These are phyloP conservation scores for Pyrocephalus nanus DNA, from an alignment of 2,797 vertebrate genomes.

Conservation along the genomic window DNA sequence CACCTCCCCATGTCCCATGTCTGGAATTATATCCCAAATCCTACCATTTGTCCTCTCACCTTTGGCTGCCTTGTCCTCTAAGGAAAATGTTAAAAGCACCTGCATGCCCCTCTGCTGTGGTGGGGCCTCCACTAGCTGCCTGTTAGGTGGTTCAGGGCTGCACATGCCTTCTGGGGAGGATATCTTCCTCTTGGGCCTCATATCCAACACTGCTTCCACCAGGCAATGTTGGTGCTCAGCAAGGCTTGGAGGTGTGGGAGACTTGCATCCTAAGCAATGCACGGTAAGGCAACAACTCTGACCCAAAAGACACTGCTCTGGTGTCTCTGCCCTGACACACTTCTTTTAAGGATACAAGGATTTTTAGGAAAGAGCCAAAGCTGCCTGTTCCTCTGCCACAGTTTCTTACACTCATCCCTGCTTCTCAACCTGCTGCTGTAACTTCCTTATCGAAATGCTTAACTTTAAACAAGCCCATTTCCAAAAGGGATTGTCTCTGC, in stretches of 20 bases:
- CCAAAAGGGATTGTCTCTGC: neutral
- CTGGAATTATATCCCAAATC: neutral
- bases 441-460: neutral
- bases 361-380: neutral
- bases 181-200: neutral
- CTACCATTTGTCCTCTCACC: neutral
- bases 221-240: neutral
- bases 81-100: neutral
- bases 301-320: neutral
- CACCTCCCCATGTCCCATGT: rapidly evolving
- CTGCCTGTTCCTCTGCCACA: neutral
- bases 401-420: neutral
- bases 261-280: neutral
- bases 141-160: neutral
- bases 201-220: neutral
- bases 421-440: neutral
- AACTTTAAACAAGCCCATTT: neutral
- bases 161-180: neutral
- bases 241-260: neutral
- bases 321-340: neutral
- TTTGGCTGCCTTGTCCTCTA: neutral
- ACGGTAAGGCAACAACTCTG: neutral
- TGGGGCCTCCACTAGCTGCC: neutral
- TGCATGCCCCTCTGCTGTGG: neutral
- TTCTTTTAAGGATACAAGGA: neutral